phyloP scores from a whole-genome alignment of 1,140 invertebrate species.

The Schlechtendalia chinensis region DNA sequence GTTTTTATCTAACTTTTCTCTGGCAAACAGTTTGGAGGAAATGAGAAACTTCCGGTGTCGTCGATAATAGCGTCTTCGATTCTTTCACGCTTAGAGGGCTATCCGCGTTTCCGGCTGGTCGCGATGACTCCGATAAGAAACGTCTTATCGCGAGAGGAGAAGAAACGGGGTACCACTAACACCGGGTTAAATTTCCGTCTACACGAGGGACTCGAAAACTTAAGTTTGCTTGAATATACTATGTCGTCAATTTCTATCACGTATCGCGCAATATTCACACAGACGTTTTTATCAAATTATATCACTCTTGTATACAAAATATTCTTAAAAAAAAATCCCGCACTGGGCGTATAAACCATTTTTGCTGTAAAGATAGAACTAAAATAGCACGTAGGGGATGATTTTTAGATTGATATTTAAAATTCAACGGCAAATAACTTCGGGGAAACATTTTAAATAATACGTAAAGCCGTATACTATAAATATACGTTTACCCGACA shows the following conservation, averaged over 20 bases:
- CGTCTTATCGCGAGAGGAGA: background rate
- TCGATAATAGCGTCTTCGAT: conserved; percentile 25
- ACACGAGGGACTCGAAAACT: background rate
- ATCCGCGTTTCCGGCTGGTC: conserved; percentile 33
- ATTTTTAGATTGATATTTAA: too few relatives aligned
- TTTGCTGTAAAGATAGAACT: too few relatives aligned
- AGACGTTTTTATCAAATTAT: background rate
- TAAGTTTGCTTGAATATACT: background rate
- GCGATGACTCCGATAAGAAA: conserved; percentile 16
- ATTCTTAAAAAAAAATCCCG: too few relatives aligned
- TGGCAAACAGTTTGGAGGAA: conserved; percentile 21
- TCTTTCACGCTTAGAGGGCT: conserved; percentile 37
- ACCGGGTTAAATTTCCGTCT: background rate
- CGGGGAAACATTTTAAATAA: too few relatives aligned
- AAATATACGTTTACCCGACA: background rate
- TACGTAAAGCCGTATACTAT: too few relatives aligned
- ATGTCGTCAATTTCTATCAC: background rate
- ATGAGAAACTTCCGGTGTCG: conserved; percentile 34
- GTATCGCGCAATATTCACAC: background rate
- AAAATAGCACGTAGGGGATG: too few relatives aligned
- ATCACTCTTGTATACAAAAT: background rate
- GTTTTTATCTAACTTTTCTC: background rate
- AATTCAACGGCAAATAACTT: too few relatives aligned
- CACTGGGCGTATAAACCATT: too few relatives aligned
- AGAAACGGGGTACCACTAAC: background rate